A percentile compares a stretch with the other conserved stretches of the same genome.
Evolutionary conservation across 2,888 invertebrate genomes (phyloP).

Genomic region (Calameuta filiformis): DNA sequence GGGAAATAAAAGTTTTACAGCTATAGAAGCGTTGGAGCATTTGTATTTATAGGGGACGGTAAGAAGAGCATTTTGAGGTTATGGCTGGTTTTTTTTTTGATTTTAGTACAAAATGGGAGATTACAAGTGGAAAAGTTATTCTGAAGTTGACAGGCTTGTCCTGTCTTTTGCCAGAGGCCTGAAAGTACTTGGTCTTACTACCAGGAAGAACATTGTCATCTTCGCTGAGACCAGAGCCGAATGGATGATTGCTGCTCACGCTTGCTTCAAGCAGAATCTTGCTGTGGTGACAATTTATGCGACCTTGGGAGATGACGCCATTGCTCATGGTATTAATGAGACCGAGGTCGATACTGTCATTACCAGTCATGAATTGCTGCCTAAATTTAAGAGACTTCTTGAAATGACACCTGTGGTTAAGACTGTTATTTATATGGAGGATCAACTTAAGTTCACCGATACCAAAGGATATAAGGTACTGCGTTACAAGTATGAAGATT

Average conservation of each 20-base stretch:
- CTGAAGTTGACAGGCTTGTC: constrained; percentile 81
- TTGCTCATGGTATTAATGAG: constrained; percentile 96
- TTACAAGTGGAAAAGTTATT: constrained; percentile 90
- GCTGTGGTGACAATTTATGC: constrained; percentile 96
- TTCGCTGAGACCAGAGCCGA: constrained; percentile 98
- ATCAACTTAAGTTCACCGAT: constrained; percentile 81
- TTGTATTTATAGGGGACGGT: not conserved
- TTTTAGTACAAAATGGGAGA: constrained; percentile 90
- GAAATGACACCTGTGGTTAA: constrained; percentile 79
- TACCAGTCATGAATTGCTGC: constrained; percentile 91
- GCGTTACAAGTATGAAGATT: not conserved
- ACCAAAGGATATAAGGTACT: constrained; percentile 74
- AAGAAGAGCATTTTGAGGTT: not conserved
- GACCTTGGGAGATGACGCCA: constrained; percentile 95
- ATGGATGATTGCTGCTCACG: constrained; percentile 97
- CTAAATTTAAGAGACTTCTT: constrained; percentile 87
- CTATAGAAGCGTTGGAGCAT: not conserved
- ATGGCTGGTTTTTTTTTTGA: not conserved
- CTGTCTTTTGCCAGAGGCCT: constrained; percentile 86
- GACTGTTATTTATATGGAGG: constrained; percentile 88
- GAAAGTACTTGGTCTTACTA: constrained; percentile 79
- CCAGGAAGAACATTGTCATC: constrained; percentile 84
- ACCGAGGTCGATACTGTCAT: constrained; percentile 94
- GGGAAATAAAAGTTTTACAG: not conserved
- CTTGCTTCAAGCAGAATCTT: constrained; percentile 90